phyloP scores from a whole-genome alignment of 2,797 vertebrate species.

The Sparidentex hasta region DNA sequence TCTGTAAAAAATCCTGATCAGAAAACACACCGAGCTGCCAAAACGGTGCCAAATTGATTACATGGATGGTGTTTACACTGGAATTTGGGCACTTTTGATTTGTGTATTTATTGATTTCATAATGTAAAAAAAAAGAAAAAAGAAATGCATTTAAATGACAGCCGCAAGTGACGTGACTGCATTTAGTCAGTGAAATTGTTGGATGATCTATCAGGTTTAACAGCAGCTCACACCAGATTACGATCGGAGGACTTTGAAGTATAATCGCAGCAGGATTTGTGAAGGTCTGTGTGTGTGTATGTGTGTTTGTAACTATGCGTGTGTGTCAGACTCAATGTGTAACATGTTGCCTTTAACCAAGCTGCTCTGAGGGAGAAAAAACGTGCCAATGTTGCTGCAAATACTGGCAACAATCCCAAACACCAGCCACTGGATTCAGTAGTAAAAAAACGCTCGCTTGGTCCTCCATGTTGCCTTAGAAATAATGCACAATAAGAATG shows the following conservation, averaged over 20 bases:
- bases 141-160: conserved; percentile 23
- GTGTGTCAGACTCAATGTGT: conserved; percentile 65
- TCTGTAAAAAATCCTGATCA: conserved; percentile 23
- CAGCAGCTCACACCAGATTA: conserved; percentile 35
- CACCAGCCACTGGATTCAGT: conserved; percentile 74
- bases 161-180: conserved; percentile 22
- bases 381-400: conserved; percentile 69
- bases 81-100: conserved; percentile 61
- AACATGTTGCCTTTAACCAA: conserved; percentile 85
- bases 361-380: conserved; percentile 63
- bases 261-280: conserved; percentile 49
- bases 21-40: conserved; percentile 40
- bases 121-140: conserved; percentile 14
- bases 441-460: conserved; percentile 59
- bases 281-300: conserved; percentile 27
- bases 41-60: conserved; percentile 21
- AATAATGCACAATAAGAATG: conserved; percentile 83
- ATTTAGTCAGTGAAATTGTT: conserved; percentile 51
- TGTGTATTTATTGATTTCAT: conserved; percentile 61
- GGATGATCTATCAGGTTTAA: conserved; percentile 55
- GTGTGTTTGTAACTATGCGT: not conserved
- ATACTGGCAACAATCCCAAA: conserved; percentile 60
- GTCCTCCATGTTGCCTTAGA: conserved; percentile 86
- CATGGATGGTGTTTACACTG: conserved; percentile 68
- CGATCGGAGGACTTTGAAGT: conserved; percentile 33